Evolutionary conservation across 2,113 vertebrate species (phyloP).

Genomic region (Calidris pygmaea): DNA sequence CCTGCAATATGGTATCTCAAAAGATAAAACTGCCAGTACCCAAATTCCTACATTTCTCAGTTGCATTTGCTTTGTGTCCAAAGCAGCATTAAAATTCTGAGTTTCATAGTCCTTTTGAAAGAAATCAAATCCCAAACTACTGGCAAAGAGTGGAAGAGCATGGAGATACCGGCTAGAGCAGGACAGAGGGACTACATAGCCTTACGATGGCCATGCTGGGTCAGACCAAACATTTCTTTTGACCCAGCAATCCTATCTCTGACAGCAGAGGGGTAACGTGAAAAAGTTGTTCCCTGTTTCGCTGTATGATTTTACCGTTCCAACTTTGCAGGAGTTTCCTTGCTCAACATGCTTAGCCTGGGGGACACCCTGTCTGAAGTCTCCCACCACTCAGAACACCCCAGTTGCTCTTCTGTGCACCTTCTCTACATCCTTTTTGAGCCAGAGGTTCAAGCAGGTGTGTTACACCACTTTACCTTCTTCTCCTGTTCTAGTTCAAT

Average conservation of each 20-base stretch:
- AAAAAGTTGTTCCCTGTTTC: rapidly evolving
- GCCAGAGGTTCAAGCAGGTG: background rate
- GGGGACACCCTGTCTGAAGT: background rate
- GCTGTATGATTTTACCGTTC: background rate
- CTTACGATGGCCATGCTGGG: rapidly evolving
- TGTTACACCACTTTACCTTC: slow-evolving; percentile 74
- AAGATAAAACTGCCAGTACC: background rate
- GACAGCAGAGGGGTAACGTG: background rate
- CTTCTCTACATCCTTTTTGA: background rate
- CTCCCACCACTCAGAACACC: background rate
- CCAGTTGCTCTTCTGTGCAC: rapidly evolving
- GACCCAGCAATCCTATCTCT: background rate
- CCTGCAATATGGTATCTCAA: background rate
- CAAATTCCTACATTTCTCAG: background rate
- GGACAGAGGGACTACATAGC: rapidly evolving
- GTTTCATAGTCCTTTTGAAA: background rate
- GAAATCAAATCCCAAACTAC: background rate
- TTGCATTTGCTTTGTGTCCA: background rate
- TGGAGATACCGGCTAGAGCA: background rate
- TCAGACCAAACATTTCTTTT: background rate
- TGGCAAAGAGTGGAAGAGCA: background rate
- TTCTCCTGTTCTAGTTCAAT: slow-evolving; percentile 85
- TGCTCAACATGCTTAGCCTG: background rate
- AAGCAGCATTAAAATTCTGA: background rate
- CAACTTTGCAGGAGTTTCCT: background rate